Evolutionary conservation across 2,888 invertebrate genomes (phyloP).

Genomic region (Ypsolopha sequella): DNA sequence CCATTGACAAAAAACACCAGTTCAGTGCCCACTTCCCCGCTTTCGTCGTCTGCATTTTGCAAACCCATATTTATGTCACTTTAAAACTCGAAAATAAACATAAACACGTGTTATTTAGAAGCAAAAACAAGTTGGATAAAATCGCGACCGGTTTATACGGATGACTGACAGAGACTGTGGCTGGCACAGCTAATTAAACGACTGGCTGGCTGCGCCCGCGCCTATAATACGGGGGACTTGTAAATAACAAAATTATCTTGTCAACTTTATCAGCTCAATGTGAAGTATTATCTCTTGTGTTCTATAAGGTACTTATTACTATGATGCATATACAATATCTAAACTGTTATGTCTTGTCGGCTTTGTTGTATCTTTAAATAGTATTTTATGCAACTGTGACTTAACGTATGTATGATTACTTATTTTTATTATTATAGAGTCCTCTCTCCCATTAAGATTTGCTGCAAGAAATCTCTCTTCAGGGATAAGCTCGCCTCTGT

Average conservation of each 20-base stretch:
- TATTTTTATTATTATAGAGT: too few species aligned
- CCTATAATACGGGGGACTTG: neutral
- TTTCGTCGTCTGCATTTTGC: conserved; percentile 42
- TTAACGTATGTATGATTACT: too few species aligned
- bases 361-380: too few species aligned
- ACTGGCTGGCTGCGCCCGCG: neutral
- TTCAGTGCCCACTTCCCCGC: conserved; percentile 30
- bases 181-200: too few species aligned
- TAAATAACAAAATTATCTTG: neutral
- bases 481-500: too few species aligned
- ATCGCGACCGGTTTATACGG: neutral
- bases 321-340: too few species aligned
- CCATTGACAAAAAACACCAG: conserved; percentile 64
- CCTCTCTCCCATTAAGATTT: too few species aligned
- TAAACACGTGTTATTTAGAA: neutral
- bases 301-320: neutral
- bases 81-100: neutral
- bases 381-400: too few species aligned
- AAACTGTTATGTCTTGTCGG: too few species aligned
- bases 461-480: too few species aligned
- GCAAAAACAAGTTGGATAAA: neutral
- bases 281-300: neutral
- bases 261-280: neutral
- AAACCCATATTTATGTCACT: conserved; percentile 33
- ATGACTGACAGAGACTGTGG: neutral